phyloP scores from a whole-genome alignment of 2,113 vertebrate genomes.

The Tychaedon coryphoeus region DNA sequence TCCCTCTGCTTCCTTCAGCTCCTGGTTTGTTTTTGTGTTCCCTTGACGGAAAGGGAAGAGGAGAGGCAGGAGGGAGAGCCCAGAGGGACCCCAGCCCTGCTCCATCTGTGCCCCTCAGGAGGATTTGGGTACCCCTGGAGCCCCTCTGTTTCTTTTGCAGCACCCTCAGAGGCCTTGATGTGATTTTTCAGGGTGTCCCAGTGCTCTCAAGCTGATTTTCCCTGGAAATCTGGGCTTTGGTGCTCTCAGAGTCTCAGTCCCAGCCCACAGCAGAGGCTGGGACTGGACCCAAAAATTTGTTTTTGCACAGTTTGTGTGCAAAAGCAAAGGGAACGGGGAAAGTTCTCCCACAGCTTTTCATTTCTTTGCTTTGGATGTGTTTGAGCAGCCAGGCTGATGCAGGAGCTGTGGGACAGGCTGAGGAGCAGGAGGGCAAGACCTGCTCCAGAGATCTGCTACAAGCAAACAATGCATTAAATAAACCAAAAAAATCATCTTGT shows the following conservation, averaged over 20 bases:
- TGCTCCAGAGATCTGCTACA: background rate
- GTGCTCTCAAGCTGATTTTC: background rate
- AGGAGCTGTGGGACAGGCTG: background rate
- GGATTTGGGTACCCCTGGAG: background rate
- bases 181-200: background rate
- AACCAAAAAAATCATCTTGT: background rate
- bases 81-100: background rate
- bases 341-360: background rate
- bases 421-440: background rate
- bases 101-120: background rate
- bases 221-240: background rate
- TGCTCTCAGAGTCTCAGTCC: background rate
- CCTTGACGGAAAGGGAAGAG: background rate
- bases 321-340: background rate
- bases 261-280: background rate
- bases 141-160: background rate
- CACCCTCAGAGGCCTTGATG: background rate
- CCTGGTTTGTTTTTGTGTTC: background rate
- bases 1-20: background rate
- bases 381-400: background rate
- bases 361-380: background rate
- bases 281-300: background rate
- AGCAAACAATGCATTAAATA: background rate
- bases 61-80: background rate
- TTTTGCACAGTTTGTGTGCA: background rate